Conservation (phyloP, 2,888 invertebrate genomes). For the Lymantria dispar region DNA sequence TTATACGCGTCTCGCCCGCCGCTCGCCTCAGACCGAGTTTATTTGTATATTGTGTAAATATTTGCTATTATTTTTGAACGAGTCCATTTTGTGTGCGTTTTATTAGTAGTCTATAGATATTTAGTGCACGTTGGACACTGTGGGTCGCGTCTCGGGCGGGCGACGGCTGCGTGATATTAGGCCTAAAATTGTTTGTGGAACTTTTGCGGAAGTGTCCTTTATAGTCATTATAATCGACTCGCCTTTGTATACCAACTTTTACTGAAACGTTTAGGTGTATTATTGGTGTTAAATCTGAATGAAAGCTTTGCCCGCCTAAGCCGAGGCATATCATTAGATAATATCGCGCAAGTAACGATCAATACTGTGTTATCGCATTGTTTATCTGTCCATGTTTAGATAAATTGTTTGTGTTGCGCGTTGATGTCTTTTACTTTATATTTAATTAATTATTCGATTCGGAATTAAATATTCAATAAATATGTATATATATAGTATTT, state of each 20-base stretch:
- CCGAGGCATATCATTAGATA: conserved; percentile 42
- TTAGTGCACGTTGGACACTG: conserved; percentile 53
- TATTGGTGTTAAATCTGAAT: conserved; percentile 12
- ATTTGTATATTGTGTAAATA: conserved; percentile 70
- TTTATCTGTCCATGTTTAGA: conserved; percentile 58
- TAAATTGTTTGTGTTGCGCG: conserved; percentile 62
- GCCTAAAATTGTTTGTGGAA: conserved; percentile 63
- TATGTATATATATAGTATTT: too few relatives aligned
- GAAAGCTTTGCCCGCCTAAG: conserved; percentile 51
- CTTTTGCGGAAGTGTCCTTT: conserved; percentile 70
- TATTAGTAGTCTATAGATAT: conserved; percentile 60
- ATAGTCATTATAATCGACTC: conserved; percentile 50
- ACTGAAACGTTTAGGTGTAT: conserved; percentile 19
- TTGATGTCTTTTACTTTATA: conserved; percentile 72
- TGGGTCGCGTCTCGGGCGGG: conserved; percentile 40
- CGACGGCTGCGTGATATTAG: conserved; percentile 57
- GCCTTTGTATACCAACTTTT: conserved; percentile 58
- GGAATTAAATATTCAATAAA: too few relatives aligned
- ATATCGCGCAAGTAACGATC: conserved; percentile 58
- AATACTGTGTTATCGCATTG: conserved; percentile 58
- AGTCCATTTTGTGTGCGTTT: conserved; percentile 65
- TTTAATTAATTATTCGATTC: too few relatives aligned
- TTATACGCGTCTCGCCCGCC: conserved; percentile 40
- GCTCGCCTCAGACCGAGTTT: conserved; percentile 38
- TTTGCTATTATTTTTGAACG: conserved; percentile 53